Evolutionary conservation across 1,140 invertebrate genomes (phyloP).

Genomic region (Helicoverpa armigera): DNA sequence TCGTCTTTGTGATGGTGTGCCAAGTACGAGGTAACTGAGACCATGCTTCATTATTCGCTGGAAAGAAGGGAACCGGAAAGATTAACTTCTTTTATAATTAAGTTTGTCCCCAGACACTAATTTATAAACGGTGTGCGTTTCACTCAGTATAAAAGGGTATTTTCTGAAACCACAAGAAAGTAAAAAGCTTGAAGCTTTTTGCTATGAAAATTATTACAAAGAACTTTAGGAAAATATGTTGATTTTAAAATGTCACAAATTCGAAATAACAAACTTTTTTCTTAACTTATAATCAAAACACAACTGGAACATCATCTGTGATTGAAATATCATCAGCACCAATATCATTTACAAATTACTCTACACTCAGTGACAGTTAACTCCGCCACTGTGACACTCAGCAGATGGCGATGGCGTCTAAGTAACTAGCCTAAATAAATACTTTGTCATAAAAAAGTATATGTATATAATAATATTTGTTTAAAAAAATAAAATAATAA

Average conservation of each 20-base stretch:
- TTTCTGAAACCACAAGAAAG: conserved; percentile 17
- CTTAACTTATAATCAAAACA: background rate
- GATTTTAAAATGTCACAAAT: background rate
- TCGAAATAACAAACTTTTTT: no score
- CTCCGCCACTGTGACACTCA: no score
- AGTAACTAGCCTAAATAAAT: no score
- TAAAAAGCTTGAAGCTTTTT: conserved; percentile 10
- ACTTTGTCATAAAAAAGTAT: no score
- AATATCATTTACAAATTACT: no score
- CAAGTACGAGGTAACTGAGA: conserved; percentile 59
- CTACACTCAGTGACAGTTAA: no score
- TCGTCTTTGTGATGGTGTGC: conserved; percentile 61
- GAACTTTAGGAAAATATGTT: background rate
- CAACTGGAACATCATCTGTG: no score
- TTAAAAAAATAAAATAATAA: no score
- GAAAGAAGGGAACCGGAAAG: conserved; percentile 49
- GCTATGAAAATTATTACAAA: conserved; percentile 7
- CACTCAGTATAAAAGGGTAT: conserved; percentile 42
- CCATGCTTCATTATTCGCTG: conserved; percentile 58
- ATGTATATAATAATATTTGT: no score
- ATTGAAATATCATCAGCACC: no score
- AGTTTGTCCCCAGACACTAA: conserved; percentile 48
- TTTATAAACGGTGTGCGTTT: conserved; percentile 45
- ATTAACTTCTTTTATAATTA: conserved; percentile 63
- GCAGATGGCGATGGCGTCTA: no score